Conservation (phyloP, 2,113 vertebrate species). For the Pedetes capensis region DNA sequence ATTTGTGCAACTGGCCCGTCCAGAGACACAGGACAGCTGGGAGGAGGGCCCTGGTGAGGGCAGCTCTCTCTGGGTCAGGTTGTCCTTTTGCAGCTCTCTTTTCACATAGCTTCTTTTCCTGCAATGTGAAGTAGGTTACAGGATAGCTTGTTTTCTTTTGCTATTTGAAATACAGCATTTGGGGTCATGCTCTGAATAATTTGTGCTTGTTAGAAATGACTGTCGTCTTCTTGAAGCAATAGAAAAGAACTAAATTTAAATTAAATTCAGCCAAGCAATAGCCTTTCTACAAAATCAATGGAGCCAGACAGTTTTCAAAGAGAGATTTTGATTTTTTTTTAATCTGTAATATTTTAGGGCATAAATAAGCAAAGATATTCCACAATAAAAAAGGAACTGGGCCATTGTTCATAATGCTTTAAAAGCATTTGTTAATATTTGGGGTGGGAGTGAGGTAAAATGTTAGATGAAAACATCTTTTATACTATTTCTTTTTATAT, state of each 20-base stretch:
- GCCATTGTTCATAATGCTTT: background rate
- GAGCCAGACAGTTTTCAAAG: conserved; percentile 61
- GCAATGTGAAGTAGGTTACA: conserved; percentile 72
- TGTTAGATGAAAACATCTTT: conserved; percentile 27
- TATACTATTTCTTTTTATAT: conserved; percentile 30
- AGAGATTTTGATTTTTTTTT: conserved; percentile 44
- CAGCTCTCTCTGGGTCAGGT: conserved; percentile 70
- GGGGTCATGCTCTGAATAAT: conserved; percentile 78
- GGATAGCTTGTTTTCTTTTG: conserved; percentile 74
- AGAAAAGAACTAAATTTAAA: conserved; percentile 74
- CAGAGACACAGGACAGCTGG: conserved; percentile 53
- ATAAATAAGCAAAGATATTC: conserved; percentile 56
- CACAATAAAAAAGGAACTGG: background rate
- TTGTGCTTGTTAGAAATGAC: conserved; percentile 75
- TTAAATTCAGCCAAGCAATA: conserved; percentile 72
- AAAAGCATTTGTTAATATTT: conserved; percentile 30
- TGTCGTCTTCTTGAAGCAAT: conserved; percentile 65
- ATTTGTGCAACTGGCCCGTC: conserved; percentile 72
- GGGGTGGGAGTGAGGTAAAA: conserved; percentile 30
- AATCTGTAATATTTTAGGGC: conserved; percentile 44
- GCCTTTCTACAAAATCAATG: conserved; percentile 59
- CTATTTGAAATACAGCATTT: conserved; percentile 74
- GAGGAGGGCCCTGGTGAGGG: conserved; percentile 57
- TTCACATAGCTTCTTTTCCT: conserved; percentile 70
- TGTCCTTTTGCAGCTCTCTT: conserved; percentile 70